Evolutionary conservation across 2,888 invertebrate species (phyloP).

Genomic region (Chymomyza amoena): DNA sequence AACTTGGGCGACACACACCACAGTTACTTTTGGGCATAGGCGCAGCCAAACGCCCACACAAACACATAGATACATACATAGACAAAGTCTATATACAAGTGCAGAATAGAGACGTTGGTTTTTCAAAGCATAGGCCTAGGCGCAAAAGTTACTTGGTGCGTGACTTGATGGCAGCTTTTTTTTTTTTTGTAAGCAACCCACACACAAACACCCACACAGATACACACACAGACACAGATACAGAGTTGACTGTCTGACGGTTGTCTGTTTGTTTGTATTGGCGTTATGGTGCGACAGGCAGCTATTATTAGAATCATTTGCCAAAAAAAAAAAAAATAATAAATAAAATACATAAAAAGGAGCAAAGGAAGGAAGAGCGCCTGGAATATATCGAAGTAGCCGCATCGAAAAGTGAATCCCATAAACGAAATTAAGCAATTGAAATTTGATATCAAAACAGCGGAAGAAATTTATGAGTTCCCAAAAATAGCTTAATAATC

Average conservation of each 20-base stretch:
- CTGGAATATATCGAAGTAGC: not conserved
- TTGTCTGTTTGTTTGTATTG: conserved; percentile 22
- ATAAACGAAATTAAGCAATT: not conserved
- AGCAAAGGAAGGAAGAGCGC: conserved; percentile 9
- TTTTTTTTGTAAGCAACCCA: conserved; percentile 13
- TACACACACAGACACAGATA: too few species aligned
- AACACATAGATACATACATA: not conserved
- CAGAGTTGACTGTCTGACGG: not conserved
- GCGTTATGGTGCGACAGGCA: conserved; percentile 6
- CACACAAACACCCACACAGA: conserved; percentile 10
- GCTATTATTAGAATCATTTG: conserved; percentile 8
- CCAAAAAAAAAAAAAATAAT: conserved; percentile 9
- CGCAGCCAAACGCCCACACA: not conserved
- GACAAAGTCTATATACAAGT: not conserved
- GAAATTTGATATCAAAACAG: not conserved
- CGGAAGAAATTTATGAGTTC: too few species aligned
- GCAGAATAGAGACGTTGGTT: not conserved
- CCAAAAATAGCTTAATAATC: too few species aligned
- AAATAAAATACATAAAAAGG: not conserved
- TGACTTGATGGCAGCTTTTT: conserved; percentile 52
- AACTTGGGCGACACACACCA: conserved; percentile 40
- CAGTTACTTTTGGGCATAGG: not conserved
- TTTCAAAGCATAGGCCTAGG: conserved; percentile 49
- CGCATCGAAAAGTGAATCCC: not conserved
- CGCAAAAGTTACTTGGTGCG: conserved; percentile 34